phyloP scores from a whole-genome alignment of 2,113 vertebrate species.

The Clarias batrachus region DNA sequence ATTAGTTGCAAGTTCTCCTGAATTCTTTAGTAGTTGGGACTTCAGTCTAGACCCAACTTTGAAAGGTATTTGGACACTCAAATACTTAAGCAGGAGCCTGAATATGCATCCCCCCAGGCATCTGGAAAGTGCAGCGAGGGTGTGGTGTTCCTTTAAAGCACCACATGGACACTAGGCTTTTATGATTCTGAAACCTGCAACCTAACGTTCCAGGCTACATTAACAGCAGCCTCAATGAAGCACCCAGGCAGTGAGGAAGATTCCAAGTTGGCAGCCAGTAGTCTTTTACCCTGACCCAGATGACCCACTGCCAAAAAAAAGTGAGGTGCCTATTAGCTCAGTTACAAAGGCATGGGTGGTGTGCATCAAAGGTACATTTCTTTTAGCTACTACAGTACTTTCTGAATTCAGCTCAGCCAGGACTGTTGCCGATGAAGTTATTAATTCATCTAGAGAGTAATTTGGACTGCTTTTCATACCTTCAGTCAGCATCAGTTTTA shows the following conservation, averaged over 20 bases:
- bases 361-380: neutral
- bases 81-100: neutral
- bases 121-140: neutral
- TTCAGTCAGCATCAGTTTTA: neutral
- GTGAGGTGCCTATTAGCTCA: neutral
- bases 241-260: neutral
- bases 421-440: neutral
- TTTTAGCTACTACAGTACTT: constrained; percentile 4
- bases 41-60: neutral
- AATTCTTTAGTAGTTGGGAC: neutral
- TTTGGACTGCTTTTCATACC: neutral
- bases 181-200: neutral
- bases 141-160: neutral
- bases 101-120: neutral
- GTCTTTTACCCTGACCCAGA: neutral
- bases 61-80: neutral
- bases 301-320: neutral
- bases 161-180: neutral
- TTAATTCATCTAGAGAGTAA: neutral
- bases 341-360: neutral
- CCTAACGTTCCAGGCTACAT: neutral
- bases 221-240: neutral
- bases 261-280: neutral
- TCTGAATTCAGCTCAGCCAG: neutral
- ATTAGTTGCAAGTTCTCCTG: neutral